phyloP scores from a whole-genome alignment of 2,797 vertebrate species.

The Denticeps clupeoides region DNA sequence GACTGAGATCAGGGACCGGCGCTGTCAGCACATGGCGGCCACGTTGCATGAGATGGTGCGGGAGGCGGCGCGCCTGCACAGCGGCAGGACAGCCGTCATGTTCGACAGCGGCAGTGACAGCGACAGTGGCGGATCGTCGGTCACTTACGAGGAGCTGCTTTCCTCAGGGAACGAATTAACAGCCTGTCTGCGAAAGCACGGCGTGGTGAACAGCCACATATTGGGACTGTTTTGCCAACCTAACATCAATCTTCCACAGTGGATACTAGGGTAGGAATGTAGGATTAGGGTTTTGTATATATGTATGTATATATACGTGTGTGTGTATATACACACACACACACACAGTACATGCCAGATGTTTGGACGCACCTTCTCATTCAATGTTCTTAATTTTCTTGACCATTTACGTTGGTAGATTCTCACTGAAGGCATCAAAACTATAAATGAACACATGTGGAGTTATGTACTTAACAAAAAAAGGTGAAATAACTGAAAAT shows the following conservation, averaged over 20 bases:
- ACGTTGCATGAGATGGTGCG: constrained; percentile 64
- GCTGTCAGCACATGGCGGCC: constrained; percentile 22
- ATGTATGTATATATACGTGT: too few relatives aligned
- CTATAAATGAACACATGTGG: too few relatives aligned
- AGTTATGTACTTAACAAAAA: too few relatives aligned
- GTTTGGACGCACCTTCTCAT: too few relatives aligned
- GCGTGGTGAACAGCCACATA: constrained; percentile 28
- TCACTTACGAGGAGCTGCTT: constrained; percentile 54
- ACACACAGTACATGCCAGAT: too few relatives aligned
- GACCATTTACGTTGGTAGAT: too few relatives aligned
- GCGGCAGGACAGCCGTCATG: constrained; percentile 55
- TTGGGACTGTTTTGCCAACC: constrained; percentile 76
- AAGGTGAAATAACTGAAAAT: too few relatives aligned
- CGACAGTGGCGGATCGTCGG: constrained; percentile 42
- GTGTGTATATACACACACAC: too few relatives aligned
- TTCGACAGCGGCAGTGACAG: constrained; percentile 59
- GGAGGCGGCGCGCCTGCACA: constrained; percentile 45
- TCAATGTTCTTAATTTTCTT: too few relatives aligned
- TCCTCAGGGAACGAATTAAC: constrained; percentile 51
- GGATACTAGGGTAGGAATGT: constrained; percentile 83
- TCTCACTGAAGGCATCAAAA: too few relatives aligned
- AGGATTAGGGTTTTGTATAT: too few relatives aligned
- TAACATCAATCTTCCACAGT: constrained; percentile 71
- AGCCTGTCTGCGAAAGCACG: constrained; percentile 43
- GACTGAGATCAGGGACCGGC: too few relatives aligned